phyloP scores from a whole-genome alignment of 2,888 invertebrate genomes.

The Chelonus formosanus region DNA sequence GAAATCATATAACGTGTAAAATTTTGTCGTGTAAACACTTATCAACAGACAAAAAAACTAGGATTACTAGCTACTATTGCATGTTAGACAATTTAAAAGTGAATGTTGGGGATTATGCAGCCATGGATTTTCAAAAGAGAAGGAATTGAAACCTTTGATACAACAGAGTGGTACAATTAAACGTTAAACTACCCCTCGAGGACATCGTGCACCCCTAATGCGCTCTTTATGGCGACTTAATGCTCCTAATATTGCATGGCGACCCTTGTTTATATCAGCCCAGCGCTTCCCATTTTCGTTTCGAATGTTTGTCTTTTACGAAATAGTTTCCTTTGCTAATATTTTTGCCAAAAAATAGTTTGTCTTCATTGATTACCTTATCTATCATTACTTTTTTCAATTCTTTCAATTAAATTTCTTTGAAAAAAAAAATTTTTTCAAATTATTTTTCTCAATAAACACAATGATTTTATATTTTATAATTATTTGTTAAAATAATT shows the following conservation, averaged over 20 bases:
- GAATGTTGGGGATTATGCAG: constrained; percentile 2
- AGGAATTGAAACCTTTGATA: constrained; percentile 65
- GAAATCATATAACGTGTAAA: too few relatives aligned
- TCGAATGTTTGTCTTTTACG: constrained; percentile 51
- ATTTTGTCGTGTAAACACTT: too few relatives aligned
- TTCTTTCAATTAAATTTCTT: too few relatives aligned
- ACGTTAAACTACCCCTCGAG: constrained; percentile 65
- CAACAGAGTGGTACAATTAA: constrained; percentile 63
- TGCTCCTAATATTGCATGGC: constrained; percentile 64
- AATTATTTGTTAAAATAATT: too few relatives aligned
- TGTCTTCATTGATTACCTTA: not conserved
- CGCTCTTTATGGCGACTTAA: constrained; percentile 65
- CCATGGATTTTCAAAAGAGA: constrained; percentile 50
- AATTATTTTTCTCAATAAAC: too few relatives aligned
- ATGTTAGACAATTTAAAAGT: constrained; percentile 6
- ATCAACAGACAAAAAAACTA: too few relatives aligned
- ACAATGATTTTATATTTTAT: too few relatives aligned
- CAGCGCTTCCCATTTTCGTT: constrained; percentile 60
- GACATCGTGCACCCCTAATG: constrained; percentile 61
- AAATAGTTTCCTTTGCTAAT: constrained; percentile 21
- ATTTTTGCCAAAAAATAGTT: constrained; percentile 1
- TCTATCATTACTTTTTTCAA: too few relatives aligned
- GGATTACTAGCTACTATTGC: not conserved
- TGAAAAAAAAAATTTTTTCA: too few relatives aligned
- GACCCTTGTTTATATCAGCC: constrained; percentile 63